Evolutionary conservation across 2,113 vertebrate genomes (phyloP).

Genomic region (Hippolais icterina): DNA sequence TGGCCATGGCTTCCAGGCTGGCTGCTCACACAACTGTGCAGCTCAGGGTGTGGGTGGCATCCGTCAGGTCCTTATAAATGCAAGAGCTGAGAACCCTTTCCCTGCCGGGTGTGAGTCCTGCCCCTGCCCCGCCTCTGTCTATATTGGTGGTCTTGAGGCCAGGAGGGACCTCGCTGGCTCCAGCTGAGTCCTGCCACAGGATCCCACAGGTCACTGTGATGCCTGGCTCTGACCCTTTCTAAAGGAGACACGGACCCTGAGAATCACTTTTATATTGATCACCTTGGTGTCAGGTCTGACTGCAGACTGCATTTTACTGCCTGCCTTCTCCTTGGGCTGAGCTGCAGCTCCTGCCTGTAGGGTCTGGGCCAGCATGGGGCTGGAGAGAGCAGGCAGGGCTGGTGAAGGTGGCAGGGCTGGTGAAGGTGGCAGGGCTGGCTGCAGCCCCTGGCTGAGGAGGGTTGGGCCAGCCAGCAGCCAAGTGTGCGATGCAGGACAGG

Average conservation of each 20-base stretch:
- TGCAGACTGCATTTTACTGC: neutral
- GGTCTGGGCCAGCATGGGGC: neutral
- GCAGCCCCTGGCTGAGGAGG: neutral
- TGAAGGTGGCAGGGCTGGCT: neutral
- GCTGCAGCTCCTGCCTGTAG: neutral
- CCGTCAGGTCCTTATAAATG: accelerated
- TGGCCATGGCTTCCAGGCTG: neutral
- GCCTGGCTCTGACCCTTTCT: neutral
- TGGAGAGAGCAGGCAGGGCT: neutral
- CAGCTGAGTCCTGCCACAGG: neutral
- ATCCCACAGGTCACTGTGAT: neutral
- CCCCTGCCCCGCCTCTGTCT: neutral
- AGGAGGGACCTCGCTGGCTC: neutral
- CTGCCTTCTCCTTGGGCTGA: neutral
- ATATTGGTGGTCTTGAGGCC: neutral
- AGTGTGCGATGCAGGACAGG: neutral
- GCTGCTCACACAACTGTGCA: neutral
- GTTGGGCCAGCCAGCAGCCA: neutral
- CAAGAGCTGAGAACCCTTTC: neutral
- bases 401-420: neutral
- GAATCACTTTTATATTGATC: neutral
- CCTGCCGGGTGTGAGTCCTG: neutral
- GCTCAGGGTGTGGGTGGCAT: neutral
- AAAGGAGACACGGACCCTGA: neutral
- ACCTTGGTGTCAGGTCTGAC: neutral